Conservation (phyloP, 2,797 vertebrate genomes). For the Pogonophryne albipinna region DNA sequence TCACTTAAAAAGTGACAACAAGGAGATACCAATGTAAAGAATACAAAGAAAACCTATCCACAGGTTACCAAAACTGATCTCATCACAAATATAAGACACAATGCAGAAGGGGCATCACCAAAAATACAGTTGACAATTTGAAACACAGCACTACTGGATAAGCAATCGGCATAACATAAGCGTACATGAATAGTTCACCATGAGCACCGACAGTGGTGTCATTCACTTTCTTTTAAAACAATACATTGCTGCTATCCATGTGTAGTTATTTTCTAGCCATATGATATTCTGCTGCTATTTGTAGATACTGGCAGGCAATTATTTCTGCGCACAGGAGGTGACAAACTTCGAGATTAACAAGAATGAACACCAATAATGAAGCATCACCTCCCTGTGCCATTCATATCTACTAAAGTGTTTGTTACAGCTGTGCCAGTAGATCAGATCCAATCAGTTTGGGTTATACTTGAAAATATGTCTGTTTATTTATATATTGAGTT, state of each 20-base stretch:
- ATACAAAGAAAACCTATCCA: slow-evolving; percentile 26
- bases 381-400: not conserved
- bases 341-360: slow-evolving; percentile 8
- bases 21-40: slow-evolving; percentile 21
- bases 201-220: slow-evolving; percentile 15
- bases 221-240: slow-evolving; percentile 21
- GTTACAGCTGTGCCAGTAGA: not conserved
- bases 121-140: slow-evolving; percentile 31
- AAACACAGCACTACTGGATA: slow-evolving; percentile 18
- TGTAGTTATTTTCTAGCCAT: not conserved
- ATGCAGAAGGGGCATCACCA: slow-evolving; percentile 26
- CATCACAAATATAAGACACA: slow-evolving; percentile 11
- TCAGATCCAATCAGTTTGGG: not conserved
- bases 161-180: slow-evolving; percentile 27
- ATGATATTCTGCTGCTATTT: slow-evolving; percentile 1
- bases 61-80: slow-evolving; percentile 35
- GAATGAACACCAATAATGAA: not conserved
- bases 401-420: not conserved
- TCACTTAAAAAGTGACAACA: slow-evolving; percentile 22
- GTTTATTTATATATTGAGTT: too few species aligned
- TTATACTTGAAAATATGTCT: not conserved
- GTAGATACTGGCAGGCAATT: slow-evolving; percentile 9
- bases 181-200: slow-evolving; percentile 41
- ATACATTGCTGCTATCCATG: not conserved
- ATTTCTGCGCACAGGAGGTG: slow-evolving; percentile 3